Base-by-base conservation (phyloP, 64 coral and sea anemone species). In the Platygyra sinensis region DNA sequence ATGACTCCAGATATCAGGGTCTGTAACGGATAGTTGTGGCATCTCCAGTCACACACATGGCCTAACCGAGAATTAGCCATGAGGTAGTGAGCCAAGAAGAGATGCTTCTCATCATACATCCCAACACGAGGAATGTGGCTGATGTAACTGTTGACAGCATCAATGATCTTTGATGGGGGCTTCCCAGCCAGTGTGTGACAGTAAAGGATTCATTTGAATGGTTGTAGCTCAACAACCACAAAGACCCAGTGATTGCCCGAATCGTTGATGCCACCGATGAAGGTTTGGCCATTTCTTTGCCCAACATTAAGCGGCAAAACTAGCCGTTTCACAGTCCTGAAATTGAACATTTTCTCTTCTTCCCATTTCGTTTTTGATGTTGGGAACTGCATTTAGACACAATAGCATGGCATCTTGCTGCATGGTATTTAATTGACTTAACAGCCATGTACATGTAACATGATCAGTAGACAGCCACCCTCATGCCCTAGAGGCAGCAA, bases 391-490 rank as follows among this genome's bases (percentile, higher is more conserved):
- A 12, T 79, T 79, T 0, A 51, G 77, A 33, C 86, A 76, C 30
- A 88, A 20, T 39, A 88, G 28, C 75, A 75, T 31, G 0, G 86
- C 76, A 55, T 88, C 86, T 38, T 76, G 72, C 86, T 88, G 86
- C 72, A 77, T 77, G 17, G 52, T 88, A 17, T 75, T 88, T 88
- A 88, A 76, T 76, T 77, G 52, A 32, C 46, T 77, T 30, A 88
- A 76, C 27, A 64, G 33, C 86, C 86, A 88, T 42, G n/a, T n/a
- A n/a, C n/a, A n/a, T n/a, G 72, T 17, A 3, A 77, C 52, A 61
- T 88, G 86, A 52, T 88, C 86, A 62, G 86, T 88, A 39, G 30
- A 71, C 20, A 86, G 8, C 82, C 61, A 86, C 14, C 82, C 82
- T 86, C 16, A 31, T 36, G 20, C 19, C 20, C 82, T 49, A 11